Evolutionary conservation across 2,888 invertebrate species (phyloP), one percentile per base, ranked within the genome.

Genomic region (Nomada ruficornis): DNA sequence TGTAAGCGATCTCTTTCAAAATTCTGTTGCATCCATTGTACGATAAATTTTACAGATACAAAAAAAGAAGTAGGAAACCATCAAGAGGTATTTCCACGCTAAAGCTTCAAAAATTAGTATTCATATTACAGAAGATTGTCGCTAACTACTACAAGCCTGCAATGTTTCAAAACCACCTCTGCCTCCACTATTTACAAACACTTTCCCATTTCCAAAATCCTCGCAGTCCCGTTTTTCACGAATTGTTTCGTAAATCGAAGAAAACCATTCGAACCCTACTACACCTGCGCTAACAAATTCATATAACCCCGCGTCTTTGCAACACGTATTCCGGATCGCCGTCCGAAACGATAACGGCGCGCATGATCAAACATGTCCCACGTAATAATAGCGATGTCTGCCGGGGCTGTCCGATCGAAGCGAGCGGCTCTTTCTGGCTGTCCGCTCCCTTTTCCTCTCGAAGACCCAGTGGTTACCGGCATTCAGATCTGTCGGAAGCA

Each of bases 401-500:
- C 42, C 71, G 77, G 36, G 55, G 2, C 78, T 81, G 81, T 64
- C 81, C 78, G 69, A 64, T 83, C 77, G 63, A 69, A 70, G 50
- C 54, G 69, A 69, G 62, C 74, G 67, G 60, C 64, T 70, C 73
- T 69, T 80, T 80, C 78, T 62, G 68, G 11, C 54, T 77, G 73
- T 59, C 82, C 62, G 47, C 47, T 77, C 77, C 59, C 63, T 79
- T 78, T 75, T 78, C 59, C 73, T 57, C 65, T n/a, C 65, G 36
- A 29, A 50, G 63, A 36, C 55, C 59, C 78, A 72, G 57, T 78
- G 77, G 64, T 84, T 80, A 72, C 77, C 80, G 67, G 78, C 80
- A 80, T 86, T 84, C 86, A 77, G 69, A 86, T 82, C 82, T 85
- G 87, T 89, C 86, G 86, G 86, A 89, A 87, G 85, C 86, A 69